Base-by-base conservation (phyloP, 2,113 vertebrate genomes). In the Hyla sarda region DNA sequence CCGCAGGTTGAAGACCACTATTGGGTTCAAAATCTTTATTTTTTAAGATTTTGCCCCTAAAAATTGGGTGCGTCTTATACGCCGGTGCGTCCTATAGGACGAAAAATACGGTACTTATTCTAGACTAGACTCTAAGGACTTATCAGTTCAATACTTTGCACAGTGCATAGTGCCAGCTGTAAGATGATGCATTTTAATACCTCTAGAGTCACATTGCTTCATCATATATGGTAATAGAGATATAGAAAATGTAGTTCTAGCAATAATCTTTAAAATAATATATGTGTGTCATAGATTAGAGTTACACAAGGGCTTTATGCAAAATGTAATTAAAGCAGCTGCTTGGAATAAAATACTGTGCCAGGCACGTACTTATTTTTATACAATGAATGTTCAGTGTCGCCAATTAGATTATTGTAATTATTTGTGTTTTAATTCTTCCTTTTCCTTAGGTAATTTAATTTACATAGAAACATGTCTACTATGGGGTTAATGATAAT, bases 261-360 rank as follows among this genome's bases (percentile, higher is more conserved):
- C 25, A 73, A 32, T 73, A 72, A 72, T 72, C 28, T 83, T 83
- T 56, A 56, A 48, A 56, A 72, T 73, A 67, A 83, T 73, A 56
- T 83, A 52, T 69, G 30, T 69, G 65, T 73, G 9, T 48, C 34
- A 76, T 84, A 76, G 21, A 60, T 75, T 84, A 75, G 47, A 45
- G 62, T 41, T 45, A 75, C 34, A 75, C 52, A 60, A 75, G 47
- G 17, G 54, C 45, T 75, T 41, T 62, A 25, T 45, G 54, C 25
- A 23, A 45, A 21, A 30, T 45, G 82, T 62, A 62, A 76, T 76
- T 75, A 48, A 48, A 75, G 30, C n/a, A 30, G 54, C n/a, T 62
- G 71, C 32, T 16, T 47, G 52, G 71, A 62, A 73, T 75, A 84
- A 62, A 75, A 47, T 62, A 62, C 50, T 84, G 34, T 69, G 30